These are phyloP conservation scores for Sphenopsis melanotis DNA, from an alignment of 2,797 vertebrate species.

Conservation along the genomic window DNA sequence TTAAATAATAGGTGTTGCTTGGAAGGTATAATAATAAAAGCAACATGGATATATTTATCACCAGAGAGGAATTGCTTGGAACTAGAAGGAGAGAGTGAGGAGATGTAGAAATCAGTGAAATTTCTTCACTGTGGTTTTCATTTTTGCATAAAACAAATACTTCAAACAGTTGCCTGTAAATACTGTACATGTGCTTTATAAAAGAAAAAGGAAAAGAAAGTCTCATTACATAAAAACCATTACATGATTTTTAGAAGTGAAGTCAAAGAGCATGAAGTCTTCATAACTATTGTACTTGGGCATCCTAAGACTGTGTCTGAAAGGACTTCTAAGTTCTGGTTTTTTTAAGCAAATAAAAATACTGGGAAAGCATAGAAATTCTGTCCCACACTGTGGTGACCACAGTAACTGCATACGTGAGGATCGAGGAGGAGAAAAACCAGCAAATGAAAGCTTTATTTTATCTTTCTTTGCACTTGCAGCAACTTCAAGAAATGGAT, in stretches of 20 bases:
- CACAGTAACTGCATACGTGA: background rate
- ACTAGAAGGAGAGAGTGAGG: background rate
- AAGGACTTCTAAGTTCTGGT: background rate
- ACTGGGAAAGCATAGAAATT: background rate
- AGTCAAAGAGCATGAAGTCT: background rate
- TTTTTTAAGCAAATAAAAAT: background rate
- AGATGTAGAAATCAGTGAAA: background rate
- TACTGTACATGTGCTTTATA: background rate
- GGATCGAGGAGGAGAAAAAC: accelerated
- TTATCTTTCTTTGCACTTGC: slow-evolving; percentile 20
- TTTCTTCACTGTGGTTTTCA: background rate
- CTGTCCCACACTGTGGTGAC: background rate
- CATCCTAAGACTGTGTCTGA: background rate
- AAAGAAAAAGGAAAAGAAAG: background rate
- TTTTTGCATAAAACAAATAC: background rate
- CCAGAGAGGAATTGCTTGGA: background rate
- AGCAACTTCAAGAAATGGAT: slow-evolving; percentile 99
- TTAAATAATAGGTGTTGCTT: background rate
- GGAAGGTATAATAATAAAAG: background rate
- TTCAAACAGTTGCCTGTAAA: background rate
- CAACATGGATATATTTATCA: background rate
- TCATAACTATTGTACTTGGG: background rate
- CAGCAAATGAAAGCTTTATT: background rate
- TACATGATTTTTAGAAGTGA: background rate
- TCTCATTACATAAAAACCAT: background rate